phyloP scores from a whole-genome alignment of 2,888 invertebrate genomes.

The Didymodactylos carnosus region DNA sequence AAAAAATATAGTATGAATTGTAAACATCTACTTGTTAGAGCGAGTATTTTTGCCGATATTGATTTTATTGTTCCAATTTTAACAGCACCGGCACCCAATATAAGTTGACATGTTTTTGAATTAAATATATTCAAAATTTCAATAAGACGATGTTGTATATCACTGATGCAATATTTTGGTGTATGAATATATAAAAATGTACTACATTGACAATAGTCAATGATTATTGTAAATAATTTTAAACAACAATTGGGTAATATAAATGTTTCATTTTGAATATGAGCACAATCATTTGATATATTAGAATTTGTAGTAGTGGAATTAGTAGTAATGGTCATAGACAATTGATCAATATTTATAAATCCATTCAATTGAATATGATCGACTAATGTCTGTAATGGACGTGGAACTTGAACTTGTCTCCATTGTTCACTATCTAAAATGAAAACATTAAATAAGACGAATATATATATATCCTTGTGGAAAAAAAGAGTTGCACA shows the following conservation, averaged over 20 bases:
- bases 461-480: too few species aligned
- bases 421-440: neutral
- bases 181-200: neutral
- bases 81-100: slow-evolving; percentile 84
- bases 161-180: too few species aligned
- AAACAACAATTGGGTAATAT: neutral
- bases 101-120: slow-evolving; percentile 56
- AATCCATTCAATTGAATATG: neutral
- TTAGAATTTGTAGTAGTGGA: too few species aligned
- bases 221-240: neutral
- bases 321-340: neutral
- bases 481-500: too few species aligned
- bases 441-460: too few species aligned
- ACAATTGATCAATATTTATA: neutral
- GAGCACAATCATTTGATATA: too few species aligned
- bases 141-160: slow-evolving; percentile 1
- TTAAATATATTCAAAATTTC: slow-evolving; percentile 36
- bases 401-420: neutral
- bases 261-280: neutral
- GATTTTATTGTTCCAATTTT: slow-evolving; percentile 58
- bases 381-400: too few species aligned
- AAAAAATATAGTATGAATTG: neutral
- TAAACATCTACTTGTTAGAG: neutral
- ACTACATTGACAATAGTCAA: slow-evolving; percentile 1
- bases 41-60: slow-evolving; percentile 68